Evolutionary conservation across 2,888 invertebrate species (phyloP).

Genomic region (Imbricaverruca yamaguchii): DNA sequence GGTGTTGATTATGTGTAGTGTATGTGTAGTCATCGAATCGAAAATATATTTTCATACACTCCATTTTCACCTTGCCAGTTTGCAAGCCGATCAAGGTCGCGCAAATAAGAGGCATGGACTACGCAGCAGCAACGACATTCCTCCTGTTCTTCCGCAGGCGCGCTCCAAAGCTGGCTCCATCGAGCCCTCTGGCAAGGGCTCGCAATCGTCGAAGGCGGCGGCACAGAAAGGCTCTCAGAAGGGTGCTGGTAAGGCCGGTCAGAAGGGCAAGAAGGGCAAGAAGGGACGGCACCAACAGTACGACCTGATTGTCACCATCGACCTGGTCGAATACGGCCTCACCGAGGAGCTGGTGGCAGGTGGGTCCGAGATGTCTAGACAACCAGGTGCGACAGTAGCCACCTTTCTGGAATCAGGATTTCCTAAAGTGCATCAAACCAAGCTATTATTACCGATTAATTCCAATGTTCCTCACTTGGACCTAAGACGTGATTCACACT

Average conservation of each 20-base stretch:
- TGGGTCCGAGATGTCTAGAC: slow-evolving; percentile 20
- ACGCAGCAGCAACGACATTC: not conserved
- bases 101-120: too few relatives aligned
- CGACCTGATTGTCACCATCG: slow-evolving; percentile 71
- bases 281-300: slow-evolving; percentile 71
- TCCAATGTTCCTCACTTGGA: too few relatives aligned
- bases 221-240: slow-evolving; percentile 28
- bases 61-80: too few relatives aligned
- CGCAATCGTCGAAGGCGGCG: slow-evolving; percentile 25
- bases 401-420: too few relatives aligned
- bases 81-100: too few relatives aligned
- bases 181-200: slow-evolving; percentile 32
- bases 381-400: too few relatives aligned
- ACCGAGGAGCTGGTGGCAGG: not conserved
- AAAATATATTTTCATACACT: too few relatives aligned
- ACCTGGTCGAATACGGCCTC: slow-evolving; percentile 55
- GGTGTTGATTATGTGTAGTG: not conserved
- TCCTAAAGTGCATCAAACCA: too few relatives aligned
- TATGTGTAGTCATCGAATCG: not conserved
- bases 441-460: too few relatives aligned
- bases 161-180: slow-evolving; percentile 33
- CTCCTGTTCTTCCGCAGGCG: slow-evolving; percentile 25
- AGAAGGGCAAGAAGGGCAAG: slow-evolving; percentile 58
- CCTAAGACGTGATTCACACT: too few relatives aligned
- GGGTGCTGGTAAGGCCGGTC: slow-evolving; percentile 38